phyloP scores from a whole-genome alignment of 2,797 vertebrate genomes.

The Characodon lateralis region DNA sequence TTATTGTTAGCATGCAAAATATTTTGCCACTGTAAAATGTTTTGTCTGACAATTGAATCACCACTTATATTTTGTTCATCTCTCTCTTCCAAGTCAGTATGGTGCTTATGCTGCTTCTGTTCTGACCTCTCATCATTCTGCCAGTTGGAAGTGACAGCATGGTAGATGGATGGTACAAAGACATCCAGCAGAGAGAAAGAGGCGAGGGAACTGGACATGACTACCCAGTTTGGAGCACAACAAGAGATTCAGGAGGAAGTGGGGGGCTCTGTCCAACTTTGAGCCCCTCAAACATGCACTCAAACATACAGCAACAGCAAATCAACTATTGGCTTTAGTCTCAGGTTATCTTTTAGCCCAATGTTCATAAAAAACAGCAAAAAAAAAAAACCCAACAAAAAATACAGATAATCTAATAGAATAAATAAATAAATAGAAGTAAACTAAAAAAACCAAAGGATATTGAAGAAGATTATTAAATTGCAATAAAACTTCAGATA shows the following conservation, averaged over 20 bases:
- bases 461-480: not conserved
- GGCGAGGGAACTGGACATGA: conserved; percentile 42
- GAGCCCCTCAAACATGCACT: conserved; percentile 11
- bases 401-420: not conserved
- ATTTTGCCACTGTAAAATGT: conserved; percentile 1
- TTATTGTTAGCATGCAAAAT: not conserved
- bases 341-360: not conserved
- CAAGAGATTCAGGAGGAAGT: conserved; percentile 27
- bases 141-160: conserved; percentile 59
- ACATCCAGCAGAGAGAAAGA: conserved; percentile 54
- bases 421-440: too few species aligned
- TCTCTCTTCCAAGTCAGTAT: conserved; percentile 11
- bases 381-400: too few species aligned
- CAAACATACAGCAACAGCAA: conserved; percentile 13
- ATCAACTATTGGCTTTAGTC: not conserved
- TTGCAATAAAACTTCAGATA: not conserved
- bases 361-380: not conserved
- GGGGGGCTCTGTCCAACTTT: not conserved
- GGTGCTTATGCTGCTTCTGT: conserved; percentile 39
- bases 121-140: conserved; percentile 40
- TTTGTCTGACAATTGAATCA: conserved; percentile 20
- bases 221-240: conserved; percentile 66
- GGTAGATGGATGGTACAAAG: conserved; percentile 58
- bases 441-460: not conserved
- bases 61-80: conserved; percentile 2